phyloP scores from a whole-genome alignment of 2,888 invertebrate species.

The Pseudanteris insignis region DNA sequence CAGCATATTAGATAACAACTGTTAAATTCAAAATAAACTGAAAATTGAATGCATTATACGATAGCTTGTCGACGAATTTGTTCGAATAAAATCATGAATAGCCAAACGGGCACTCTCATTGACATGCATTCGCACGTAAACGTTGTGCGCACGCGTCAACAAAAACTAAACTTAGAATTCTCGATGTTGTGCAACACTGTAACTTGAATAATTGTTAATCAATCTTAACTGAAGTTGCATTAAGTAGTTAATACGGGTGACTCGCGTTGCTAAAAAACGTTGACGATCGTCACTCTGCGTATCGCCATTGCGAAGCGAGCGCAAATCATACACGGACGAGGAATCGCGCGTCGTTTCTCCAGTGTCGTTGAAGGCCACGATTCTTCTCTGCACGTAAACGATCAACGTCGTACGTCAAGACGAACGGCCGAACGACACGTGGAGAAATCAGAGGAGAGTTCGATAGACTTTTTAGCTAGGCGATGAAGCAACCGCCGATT shows the following conservation, averaged over 20 bases:
- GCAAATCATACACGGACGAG: constrained; percentile 10
- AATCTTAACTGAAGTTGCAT: constrained; percentile 59
- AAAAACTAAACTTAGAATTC: constrained; percentile 54
- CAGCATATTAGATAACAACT: no score
- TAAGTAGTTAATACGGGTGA: constrained; percentile 53
- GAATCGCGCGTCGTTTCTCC: constrained; percentile 19
- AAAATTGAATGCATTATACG: no score
- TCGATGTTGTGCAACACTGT: constrained; percentile 65
- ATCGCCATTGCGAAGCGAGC: constrained; percentile 9
- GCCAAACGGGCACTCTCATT: constrained; percentile 14
- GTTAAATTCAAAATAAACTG: no score
- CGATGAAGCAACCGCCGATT: constrained; percentile 20
- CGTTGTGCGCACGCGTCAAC: constrained; percentile 42
- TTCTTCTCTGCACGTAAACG: no score
- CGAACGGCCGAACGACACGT: constrained; percentile 9
- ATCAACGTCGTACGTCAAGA: constrained; percentile 2
- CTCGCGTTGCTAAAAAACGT: constrained; percentile 22
- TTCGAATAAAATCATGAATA: no score
- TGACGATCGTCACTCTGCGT: constrained; percentile 21
- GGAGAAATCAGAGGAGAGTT: constrained; percentile 31
- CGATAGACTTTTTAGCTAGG: constrained; percentile 39
- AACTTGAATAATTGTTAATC: constrained; percentile 60
- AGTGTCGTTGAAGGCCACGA: no score
- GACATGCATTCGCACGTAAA: constrained; percentile 38
- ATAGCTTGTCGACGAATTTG: no score